Base-by-base conservation (phyloP, 1,140 invertebrate genomes). In the Cydia splendana region DNA sequence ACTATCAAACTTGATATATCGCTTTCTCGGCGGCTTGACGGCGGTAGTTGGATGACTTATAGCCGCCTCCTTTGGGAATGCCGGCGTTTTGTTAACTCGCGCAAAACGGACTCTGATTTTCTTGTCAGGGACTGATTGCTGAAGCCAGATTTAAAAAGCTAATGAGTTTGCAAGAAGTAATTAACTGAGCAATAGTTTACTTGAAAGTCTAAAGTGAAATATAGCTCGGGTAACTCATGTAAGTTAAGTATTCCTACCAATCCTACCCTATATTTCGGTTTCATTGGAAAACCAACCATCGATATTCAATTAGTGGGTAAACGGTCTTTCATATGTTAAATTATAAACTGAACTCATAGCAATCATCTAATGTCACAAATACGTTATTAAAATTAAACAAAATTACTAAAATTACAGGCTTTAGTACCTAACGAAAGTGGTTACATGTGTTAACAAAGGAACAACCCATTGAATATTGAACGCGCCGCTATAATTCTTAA, bases 1-100 rank as follows among this genome's bases (percentile, higher is more conserved):
- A 91, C 90, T 88, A 91, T 90, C 88, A 90, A 91, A 91, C 79
- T 89, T 91, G 88, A 91, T 90, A 88, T 90, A 91, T 90, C 84
- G 88, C 79, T 85, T 85, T 85, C 85, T 85, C 80, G 84, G 83
- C 81, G 87, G 80, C 80, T 86, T 87, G 80, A 86, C 84, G 77
- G 82, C 84, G 83, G 88, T 88, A 88, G 85, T 89, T 84, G 81
- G 80, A 86, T 88, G 84, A 91, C 84, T 87, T 91, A 90, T 87
- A 78, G 84, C 74, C 80, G 74, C 77, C 76, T 84, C 85, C 85
- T 77, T 9, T 75, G 81, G 80, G 85, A 85, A 81, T 78, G 76
- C 79, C 74, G 80, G 82, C 80, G 74, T 80, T 83, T 85, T 80
- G 82, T 83, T 82, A 82, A 79, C 74, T 78, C 30, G 74, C 65